phyloP scores from a whole-genome alignment of 2,113 vertebrate genomes.

The Mesoclemmys tuberculata region DNA sequence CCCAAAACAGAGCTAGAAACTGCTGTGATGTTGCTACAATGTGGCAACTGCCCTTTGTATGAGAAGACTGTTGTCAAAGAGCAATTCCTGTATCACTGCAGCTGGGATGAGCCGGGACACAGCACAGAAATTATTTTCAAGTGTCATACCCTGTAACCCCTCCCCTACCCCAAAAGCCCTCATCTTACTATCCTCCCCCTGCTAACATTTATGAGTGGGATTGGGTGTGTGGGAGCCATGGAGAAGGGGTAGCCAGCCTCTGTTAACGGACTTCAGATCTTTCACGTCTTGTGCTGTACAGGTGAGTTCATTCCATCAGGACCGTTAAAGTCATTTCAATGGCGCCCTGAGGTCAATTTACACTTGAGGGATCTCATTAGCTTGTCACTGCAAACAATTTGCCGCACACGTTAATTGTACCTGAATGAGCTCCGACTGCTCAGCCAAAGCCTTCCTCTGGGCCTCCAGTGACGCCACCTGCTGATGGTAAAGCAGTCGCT shows the following conservation, averaged over 20 bases:
- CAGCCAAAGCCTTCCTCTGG: conserved; percentile 87
- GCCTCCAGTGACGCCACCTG: conserved; percentile 88
- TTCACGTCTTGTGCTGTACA: background rate
- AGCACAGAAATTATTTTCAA: conserved; percentile 1
- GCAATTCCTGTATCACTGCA: background rate
- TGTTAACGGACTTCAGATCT: conserved; percentile 22
- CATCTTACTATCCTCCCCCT: background rate
- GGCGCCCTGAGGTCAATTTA: background rate
- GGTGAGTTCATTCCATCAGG: background rate
- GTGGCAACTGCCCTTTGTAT: background rate
- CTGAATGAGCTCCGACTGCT: conserved; percentile 87
- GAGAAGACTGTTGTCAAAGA: background rate
- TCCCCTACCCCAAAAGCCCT: background rate
- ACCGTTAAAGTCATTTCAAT: conserved; percentile 21
- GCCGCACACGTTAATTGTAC: conserved; percentile 69
- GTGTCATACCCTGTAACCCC: background rate
- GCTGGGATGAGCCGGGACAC: background rate
- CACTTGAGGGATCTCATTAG: conserved; percentile 20
- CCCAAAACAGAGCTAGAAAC: background rate
- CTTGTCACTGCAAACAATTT: conserved; percentile 1
- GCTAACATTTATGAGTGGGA: background rate
- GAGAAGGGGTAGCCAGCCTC: background rate
- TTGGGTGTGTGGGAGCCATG: background rate
- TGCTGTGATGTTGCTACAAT: background rate
- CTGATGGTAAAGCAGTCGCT: conserved; percentile 86